These are phyloP conservation scores for Aegypius monachus DNA, from an alignment of 2,113 vertebrate species.

Conservation along the genomic window DNA sequence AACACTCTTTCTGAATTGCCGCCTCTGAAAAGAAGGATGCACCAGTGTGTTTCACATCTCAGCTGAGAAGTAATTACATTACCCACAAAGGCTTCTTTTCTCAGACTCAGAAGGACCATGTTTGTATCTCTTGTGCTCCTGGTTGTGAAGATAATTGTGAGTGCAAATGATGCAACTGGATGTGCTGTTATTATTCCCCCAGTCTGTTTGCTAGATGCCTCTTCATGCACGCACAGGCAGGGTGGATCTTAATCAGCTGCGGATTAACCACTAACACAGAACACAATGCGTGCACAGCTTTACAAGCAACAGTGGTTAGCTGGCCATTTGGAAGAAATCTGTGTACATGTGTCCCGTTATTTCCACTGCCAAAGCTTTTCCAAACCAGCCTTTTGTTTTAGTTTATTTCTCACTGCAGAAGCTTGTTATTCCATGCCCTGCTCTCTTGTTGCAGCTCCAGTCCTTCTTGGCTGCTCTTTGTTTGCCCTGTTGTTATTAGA, in stretches of 20 bases:
- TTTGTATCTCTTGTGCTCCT: not conserved
- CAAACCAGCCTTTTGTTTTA: conserved; percentile 31
- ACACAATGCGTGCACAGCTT: not conserved
- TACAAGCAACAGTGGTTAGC: not conserved
- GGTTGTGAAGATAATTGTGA: not conserved
- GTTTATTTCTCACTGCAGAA: conserved; percentile 23
- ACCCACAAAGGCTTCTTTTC: not conserved
- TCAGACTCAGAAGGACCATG: not conserved
- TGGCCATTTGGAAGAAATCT: conserved; percentile 32
- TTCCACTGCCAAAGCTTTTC: conserved; percentile 6
- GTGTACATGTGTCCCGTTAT: not conserved
- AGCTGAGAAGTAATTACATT: not conserved
- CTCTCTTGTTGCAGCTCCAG: not conserved
- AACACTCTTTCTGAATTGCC: not conserved
- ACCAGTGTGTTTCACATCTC: not conserved
- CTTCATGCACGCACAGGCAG: not conserved
- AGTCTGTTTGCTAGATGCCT: not conserved
- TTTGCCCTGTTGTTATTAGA: not conserved
- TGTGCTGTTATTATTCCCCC: not conserved
- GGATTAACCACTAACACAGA: not conserved
- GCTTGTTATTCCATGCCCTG: not conserved
- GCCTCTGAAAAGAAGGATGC: not conserved
- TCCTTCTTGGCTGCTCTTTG: not conserved
- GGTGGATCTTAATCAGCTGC: not conserved
- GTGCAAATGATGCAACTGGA: not conserved